These are phyloP conservation scores for Hartigia nigra DNA, from an alignment of 2,888 invertebrate species.

Conservation along the genomic window DNA sequence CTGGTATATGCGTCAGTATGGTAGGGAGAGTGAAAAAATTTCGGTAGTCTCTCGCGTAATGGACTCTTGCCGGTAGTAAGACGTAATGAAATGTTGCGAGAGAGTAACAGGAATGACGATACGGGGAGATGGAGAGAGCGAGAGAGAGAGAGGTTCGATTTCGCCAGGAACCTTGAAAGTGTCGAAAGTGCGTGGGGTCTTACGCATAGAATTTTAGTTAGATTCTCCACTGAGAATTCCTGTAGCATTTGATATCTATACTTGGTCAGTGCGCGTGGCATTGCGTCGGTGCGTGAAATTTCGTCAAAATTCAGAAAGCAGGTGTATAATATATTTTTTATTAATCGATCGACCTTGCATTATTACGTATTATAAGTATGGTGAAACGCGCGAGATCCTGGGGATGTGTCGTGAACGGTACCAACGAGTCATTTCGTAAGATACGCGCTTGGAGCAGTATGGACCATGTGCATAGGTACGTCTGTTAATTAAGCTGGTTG, in stretches of 20 bases:
- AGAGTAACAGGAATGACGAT: neutral
- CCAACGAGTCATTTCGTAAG: neutral
- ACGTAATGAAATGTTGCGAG: neutral
- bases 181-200: neutral
- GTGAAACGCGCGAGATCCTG: neutral
- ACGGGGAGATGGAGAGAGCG: neutral
- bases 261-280: neutral
- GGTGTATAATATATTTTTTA: neutral
- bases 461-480: conserved; percentile 22
- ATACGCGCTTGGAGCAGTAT: conserved; percentile 19
- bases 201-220: neutral
- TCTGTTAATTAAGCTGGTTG: neutral
- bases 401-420: neutral
- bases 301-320: neutral
- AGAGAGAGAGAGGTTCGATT: neutral
- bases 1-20: neutral
- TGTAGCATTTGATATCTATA: neutral
- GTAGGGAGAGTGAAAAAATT: neutral
- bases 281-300: neutral
- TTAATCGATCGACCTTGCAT: neutral
- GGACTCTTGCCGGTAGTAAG: neutral
- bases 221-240: neutral
- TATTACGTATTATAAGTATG: neutral
- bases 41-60: neutral
- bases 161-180: neutral